Base-by-base conservation (phyloP, 1,140 invertebrate genomes). In the Pogonognathellus flavescens region DNA sequence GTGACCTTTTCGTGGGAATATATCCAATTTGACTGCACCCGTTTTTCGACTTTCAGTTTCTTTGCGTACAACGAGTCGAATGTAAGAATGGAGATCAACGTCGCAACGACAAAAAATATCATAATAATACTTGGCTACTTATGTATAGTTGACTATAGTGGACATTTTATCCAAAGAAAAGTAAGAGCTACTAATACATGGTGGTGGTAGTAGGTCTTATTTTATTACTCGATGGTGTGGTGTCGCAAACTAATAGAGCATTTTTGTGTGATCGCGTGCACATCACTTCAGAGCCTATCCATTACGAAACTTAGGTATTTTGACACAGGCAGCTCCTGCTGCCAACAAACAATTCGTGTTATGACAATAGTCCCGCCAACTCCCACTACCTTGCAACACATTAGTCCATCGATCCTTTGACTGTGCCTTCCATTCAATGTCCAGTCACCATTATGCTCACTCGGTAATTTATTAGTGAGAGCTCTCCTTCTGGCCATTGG, bases 381-480 rank as follows among this genome's bases (percentile, higher is more conserved):
- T 81, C 80, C 50, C 80, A 81, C 80, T 81, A 20, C 50, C 80
- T 81, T 59, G 80, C 80, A 81, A 81, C 80, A 81, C 80, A 81
- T 81, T 81, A 81, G 80, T 81, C 18, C 80, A 81, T 81, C 80
- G 80, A 81, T 81, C 80, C 50, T 81, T 59, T 52, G 20, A 11
- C 20, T 81, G 80, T 81, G 22, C 80, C 50, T 81, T 41, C 53
- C 52, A 81, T 81, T 81, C 80, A 81, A 81, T 81, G 80, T 81
- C 80, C 80, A 81, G 50, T 81, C 52, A 55, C 80, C 80, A 81
- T 81, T 81, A 81, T 81, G 55, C 80, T 81, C 80, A 81, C n/a
- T 18, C 80, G 18, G 50, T 81, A 81, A 81, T 81, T 81, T 81
- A 81, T 81, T 81, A 57, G 50, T 25, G 20, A 81, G 80, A 81